These are phyloP conservation scores for Cephalotes varians DNA, from an alignment of 2,888 invertebrate genomes.

Conservation along the genomic window DNA sequence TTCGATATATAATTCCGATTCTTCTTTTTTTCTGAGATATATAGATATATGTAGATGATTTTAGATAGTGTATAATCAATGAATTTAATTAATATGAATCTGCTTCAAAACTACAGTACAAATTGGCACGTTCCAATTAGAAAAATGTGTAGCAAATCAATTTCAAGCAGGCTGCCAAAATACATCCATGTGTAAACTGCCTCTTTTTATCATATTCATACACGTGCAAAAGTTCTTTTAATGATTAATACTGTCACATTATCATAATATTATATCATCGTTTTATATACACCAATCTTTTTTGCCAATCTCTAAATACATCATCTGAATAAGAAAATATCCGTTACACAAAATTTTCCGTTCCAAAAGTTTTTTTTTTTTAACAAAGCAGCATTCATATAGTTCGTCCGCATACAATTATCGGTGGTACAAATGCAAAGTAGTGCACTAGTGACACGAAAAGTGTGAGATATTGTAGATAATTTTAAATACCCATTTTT, in stretches of 20 bases:
- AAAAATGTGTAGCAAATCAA: conserved; percentile 17
- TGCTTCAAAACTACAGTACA: conserved; percentile 49
- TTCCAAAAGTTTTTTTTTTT: background rate
- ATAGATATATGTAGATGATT: conserved; percentile 3
- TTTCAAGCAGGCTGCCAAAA: conserved; percentile 35
- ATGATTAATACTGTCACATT: background rate
- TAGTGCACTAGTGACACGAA: conserved; percentile 44
- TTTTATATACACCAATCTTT: conserved; percentile 10
- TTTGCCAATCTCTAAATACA: conserved; percentile 1
- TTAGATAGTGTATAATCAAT: conserved; percentile 29
- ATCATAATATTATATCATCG: conserved; percentile 24
- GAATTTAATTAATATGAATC: conserved; percentile 42
- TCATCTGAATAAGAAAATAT: background rate
- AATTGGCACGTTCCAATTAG: conserved; percentile 47
- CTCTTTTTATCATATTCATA: conserved; percentile 7
- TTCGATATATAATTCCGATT: conserved; percentile 27
- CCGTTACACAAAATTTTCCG: background rate
- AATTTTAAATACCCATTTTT: conserved; percentile 8
- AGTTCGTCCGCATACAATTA: conserved; percentile 51
- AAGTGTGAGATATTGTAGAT: conserved; percentile 32
- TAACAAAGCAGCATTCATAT: conserved; percentile 49
- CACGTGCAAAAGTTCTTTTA: conserved; percentile 10
- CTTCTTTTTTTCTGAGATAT: background rate
- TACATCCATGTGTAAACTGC: background rate
- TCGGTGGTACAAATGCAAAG: conserved; percentile 52